phyloP scores from a whole-genome alignment of 2,888 invertebrate genomes.

The Calameuta idolon region DNA sequence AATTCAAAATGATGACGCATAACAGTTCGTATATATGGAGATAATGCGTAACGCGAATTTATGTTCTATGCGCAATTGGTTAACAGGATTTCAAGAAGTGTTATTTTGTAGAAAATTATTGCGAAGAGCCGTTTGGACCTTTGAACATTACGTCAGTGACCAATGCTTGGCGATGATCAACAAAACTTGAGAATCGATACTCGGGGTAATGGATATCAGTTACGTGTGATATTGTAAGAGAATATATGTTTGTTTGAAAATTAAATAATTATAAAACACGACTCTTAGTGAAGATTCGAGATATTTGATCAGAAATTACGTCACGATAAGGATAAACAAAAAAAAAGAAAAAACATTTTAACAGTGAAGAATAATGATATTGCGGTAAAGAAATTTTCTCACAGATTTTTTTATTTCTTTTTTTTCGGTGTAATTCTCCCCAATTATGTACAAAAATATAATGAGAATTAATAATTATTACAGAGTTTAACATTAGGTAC shows the following conservation, averaged over 20 bases:
- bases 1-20: neutral
- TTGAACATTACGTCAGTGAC: neutral
- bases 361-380: neutral
- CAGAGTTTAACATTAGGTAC: constrained; percentile 56
- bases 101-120: neutral
- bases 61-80: neutral
- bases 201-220: neutral
- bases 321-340: neutral
- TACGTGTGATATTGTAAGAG: neutral
- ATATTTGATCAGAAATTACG: neutral
- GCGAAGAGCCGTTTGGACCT: neutral
- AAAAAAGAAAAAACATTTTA: too few relatives aligned
- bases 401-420: neutral
- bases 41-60: neutral
- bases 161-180: neutral
- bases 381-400: neutral
- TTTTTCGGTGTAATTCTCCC: constrained; percentile 46
- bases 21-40: neutral
- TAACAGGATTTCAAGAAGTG: neutral
- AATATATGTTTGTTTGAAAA: too few relatives aligned
- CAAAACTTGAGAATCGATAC: neutral
- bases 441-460: constrained; percentile 64
- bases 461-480: constrained; percentile 60
- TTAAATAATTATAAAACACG: neutral
- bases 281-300: neutral